Evolutionary conservation across 2,888 invertebrate genomes (phyloP).

Genomic region (Aphrophora alni): DNA sequence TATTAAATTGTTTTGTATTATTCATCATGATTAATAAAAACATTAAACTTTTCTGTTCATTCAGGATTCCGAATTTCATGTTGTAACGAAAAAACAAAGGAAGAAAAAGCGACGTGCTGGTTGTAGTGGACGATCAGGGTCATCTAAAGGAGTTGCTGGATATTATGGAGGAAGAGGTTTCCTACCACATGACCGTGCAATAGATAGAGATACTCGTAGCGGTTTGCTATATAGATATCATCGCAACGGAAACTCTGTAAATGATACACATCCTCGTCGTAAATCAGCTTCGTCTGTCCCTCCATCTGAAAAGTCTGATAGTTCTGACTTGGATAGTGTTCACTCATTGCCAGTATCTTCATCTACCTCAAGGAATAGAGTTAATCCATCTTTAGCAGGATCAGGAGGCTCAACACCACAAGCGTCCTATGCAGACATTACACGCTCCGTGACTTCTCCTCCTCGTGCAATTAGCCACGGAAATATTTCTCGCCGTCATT

Average conservation of each 20-base stretch:
- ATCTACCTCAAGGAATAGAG: slow-evolving; percentile 43
- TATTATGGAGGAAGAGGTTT: slow-evolving; percentile 31
- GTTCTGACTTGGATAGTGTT: slow-evolving; percentile 79
- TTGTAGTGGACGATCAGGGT: slow-evolving; percentile 12
- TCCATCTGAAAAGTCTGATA: slow-evolving; percentile 81
- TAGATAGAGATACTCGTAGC: slow-evolving; percentile 22
- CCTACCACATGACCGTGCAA: slow-evolving; percentile 23
- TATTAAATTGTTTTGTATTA: not conserved
- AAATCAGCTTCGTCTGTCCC: slow-evolving; percentile 81
- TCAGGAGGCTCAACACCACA: slow-evolving; percentile 58
- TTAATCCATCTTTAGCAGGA: slow-evolving; percentile 32
- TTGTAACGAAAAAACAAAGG: slow-evolving; percentile 54
- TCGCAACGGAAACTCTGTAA: not conserved
- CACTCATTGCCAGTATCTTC: slow-evolving; percentile 75
- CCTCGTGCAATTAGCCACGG: slow-evolving; percentile 42
- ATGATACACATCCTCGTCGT: slow-evolving; percentile 56
- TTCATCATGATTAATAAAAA: not conserved
- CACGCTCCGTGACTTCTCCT: slow-evolving; percentile 59
- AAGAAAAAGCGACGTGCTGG: slow-evolving; percentile 45
- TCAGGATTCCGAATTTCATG: slow-evolving; percentile 52
- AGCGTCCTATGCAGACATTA: slow-evolving; percentile 84
- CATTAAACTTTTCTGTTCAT: not conserved
- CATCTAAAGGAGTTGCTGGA: slow-evolving; percentile 40
- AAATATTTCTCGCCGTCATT: slow-evolving; percentile 38
- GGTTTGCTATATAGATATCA: slow-evolving; percentile 29